Evolutionary conservation across 2,797 vertebrate genomes (phyloP).

Genomic region (Labeo calbasu): DNA sequence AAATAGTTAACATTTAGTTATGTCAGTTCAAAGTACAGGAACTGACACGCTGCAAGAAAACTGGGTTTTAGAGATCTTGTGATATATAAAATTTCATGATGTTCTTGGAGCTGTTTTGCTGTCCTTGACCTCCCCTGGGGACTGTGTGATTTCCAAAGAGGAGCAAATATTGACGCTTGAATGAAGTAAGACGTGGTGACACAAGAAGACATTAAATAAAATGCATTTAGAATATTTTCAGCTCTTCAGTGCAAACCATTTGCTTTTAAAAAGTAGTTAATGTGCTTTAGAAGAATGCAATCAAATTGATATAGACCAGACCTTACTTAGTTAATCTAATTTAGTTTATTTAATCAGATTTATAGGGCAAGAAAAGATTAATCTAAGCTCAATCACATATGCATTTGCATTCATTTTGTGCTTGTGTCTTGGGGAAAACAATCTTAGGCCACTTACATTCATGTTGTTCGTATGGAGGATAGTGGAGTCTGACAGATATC

Average conservation of each 20-base stretch:
- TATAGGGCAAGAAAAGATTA: background rate
- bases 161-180: constrained; percentile 70
- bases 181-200: constrained; percentile 35
- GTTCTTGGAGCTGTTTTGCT: constrained; percentile 36
- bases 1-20: background rate
- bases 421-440: background rate
- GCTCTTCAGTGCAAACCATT: constrained; percentile 25
- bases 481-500: constrained; percentile 92
- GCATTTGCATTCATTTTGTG: background rate
- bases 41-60: background rate
- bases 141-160: constrained; percentile 51
- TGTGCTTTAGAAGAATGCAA: background rate
- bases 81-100: background rate
- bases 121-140: constrained; percentile 50
- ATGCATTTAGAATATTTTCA: background rate
- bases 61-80: constrained; percentile 5
- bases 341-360: background rate
- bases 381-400: background rate
- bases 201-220: background rate
- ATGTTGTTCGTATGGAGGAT: constrained; percentile 96
- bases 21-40: background rate
- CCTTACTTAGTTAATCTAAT: background rate
- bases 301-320: background rate
- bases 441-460: constrained; percentile 87
- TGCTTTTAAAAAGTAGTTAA: background rate